A percentile compares a stretch with the other conserved stretches of the same genome.
phyloP scores from a whole-genome alignment of 2,797 vertebrate species.

The Sebastes jordani region DNA sequence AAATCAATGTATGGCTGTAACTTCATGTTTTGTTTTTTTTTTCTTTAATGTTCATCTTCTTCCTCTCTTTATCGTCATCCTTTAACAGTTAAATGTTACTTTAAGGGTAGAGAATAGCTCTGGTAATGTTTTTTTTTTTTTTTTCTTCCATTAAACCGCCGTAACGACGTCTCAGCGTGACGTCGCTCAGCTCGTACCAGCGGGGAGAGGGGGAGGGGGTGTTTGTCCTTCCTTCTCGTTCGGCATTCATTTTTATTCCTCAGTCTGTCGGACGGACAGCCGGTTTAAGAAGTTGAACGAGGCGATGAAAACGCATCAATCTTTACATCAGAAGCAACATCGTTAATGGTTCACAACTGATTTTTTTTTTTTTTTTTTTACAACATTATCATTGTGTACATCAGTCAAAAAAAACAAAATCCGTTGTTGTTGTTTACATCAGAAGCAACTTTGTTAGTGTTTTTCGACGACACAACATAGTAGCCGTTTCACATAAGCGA shows the following conservation, averaged over 20 bases:
- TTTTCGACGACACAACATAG: constrained; percentile 40
- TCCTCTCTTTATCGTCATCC: constrained; percentile 20
- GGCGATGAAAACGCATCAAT: constrained; percentile 32
- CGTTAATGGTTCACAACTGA: constrained; percentile 47
- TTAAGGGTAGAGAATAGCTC: constrained; percentile 56
- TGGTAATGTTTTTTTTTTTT: constrained; percentile 30
- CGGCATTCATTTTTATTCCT: constrained; percentile 30
- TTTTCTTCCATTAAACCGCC: neutral
- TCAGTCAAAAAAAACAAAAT: constrained; percentile 49
- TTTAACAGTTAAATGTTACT: constrained; percentile 39
- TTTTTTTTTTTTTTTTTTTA: constrained; percentile 28
- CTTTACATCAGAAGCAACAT: constrained; percentile 61
- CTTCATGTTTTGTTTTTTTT: constrained; percentile 73
- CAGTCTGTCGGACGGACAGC: constrained; percentile 43
- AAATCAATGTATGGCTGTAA: constrained; percentile 85
- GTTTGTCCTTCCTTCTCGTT: constrained; percentile 38
- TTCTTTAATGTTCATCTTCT: constrained; percentile 46
- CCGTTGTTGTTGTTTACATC: constrained; percentile 56
- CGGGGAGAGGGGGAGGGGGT: neutral
- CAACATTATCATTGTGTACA: constrained; percentile 64
- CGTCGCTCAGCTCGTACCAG: constrained; percentile 26
- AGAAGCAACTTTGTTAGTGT: constrained; percentile 53
- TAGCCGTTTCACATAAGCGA: constrained; percentile 58
- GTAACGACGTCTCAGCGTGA: constrained; percentile 20
- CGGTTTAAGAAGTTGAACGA: constrained; percentile 41